Percentiles rank a stretch among this genome's conserved stretches.
These are phyloP conservation scores for Scyliorhinus canicula DNA, from an alignment of 2,797 vertebrate genomes.

Conservation along the genomic window DNA sequence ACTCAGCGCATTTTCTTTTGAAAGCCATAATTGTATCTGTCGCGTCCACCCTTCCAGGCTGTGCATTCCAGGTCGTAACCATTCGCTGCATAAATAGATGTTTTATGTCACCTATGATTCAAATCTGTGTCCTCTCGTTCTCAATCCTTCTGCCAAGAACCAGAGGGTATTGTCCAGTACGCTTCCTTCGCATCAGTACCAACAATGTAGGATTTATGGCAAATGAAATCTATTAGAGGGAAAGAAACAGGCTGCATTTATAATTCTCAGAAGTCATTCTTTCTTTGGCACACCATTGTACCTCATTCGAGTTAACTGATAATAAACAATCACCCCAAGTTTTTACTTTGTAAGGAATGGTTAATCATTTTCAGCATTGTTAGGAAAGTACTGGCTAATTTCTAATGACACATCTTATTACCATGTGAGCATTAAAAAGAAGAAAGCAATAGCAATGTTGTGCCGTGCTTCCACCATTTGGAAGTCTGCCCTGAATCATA, in stretches of 20 bases:
- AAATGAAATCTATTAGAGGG: not conserved
- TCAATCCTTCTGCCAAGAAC: no score
- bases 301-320: not conserved
- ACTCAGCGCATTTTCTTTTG: not conserved
- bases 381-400: not conserved
- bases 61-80: not conserved
- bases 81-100: no score
- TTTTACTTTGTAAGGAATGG: not conserved
- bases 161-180: not conserved
- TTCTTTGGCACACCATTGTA: not conserved
- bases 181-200: not conserved
- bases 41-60: not conserved
- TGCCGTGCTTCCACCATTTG: not conserved
- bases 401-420: not conserved
- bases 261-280: not conserved
- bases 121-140: no score
- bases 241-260: not conserved
- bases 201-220: not conserved
- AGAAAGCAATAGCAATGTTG: not conserved
- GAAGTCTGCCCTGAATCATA: not conserved
- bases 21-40: not conserved
- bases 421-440: not conserved
- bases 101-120: no score
- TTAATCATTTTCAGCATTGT: not conserved
- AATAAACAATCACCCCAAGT: not conserved